phyloP scores from a whole-genome alignment of 2,113 vertebrate species.

The Petrocephalus microphthalmus region DNA sequence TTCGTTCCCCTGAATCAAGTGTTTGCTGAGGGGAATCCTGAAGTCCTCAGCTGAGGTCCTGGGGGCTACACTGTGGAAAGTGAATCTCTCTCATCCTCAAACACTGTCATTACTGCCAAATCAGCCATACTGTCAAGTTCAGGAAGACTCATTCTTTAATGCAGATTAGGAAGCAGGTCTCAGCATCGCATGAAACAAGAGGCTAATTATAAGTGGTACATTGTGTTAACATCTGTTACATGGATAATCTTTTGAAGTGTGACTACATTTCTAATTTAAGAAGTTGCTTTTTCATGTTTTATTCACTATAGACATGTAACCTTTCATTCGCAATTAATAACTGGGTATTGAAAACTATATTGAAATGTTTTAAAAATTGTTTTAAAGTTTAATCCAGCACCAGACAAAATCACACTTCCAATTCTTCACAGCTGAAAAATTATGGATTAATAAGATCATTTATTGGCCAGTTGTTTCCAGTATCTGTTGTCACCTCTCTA shows the following conservation, averaged over 20 bases:
- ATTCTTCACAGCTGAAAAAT: neutral
- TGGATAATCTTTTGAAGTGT: neutral
- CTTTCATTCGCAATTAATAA: neutral
- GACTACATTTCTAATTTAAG: constrained; percentile 7
- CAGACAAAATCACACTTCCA: neutral
- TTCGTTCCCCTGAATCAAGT: neutral
- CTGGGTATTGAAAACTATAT: neutral
- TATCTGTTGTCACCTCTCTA: too few species aligned
- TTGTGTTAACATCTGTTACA: constrained; percentile 1
- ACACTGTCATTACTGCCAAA: neutral
- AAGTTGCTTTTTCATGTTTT: constrained; percentile 5
- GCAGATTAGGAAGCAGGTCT: constrained; percentile 9
- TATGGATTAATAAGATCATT: neutral
- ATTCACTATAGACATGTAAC: constrained; percentile 8
- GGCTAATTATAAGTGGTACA: constrained; percentile 1
- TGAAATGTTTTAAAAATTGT: neutral
- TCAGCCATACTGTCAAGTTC: neutral
- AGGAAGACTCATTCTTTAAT: constrained; percentile 2
- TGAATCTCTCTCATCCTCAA: neutral
- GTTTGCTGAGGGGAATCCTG: neutral
- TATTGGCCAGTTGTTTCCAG: neutral
- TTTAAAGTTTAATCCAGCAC: neutral
- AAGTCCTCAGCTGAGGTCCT: neutral
- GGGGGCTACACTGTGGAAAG: neutral
- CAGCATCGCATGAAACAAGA: neutral